Conservation (phyloP, 2,888 invertebrate genomes). For the Pyrocoelia pectoralis region DNA sequence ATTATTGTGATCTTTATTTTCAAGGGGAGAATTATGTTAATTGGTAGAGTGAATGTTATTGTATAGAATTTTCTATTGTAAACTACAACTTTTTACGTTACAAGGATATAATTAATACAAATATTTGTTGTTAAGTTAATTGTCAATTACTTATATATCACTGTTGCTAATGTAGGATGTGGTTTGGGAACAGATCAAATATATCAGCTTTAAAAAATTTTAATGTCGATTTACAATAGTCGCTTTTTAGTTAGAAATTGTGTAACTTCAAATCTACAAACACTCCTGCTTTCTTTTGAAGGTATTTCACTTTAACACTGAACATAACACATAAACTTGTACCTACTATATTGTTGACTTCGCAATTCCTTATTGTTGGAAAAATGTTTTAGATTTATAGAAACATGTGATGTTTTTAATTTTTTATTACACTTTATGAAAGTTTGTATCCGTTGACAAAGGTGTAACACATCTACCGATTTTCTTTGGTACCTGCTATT, state of each 20-base stretch:
- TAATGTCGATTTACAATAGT: conserved; percentile 1
- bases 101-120: not conserved
- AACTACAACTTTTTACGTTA: not conserved
- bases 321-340: not conserved
- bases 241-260: conserved; percentile 6
- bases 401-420: too few species aligned
- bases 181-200: conserved; percentile 1
- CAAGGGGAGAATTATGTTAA: too few species aligned
- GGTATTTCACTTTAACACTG: not conserved
- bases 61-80: too few species aligned
- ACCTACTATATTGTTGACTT: too few species aligned
- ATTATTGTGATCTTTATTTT: too few species aligned
- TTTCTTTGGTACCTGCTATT: too few species aligned
- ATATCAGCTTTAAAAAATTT: not conserved
- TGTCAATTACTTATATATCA: conserved; percentile 9
- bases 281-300: not conserved
- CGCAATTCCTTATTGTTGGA: too few species aligned
- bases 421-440: too few species aligned
- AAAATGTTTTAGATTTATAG: too few species aligned
- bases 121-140: not conserved
- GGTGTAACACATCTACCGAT: too few species aligned
- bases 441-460: too few species aligned
- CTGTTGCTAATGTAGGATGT: not conserved
- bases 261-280: not conserved
- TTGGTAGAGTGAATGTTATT: too few species aligned